Evolutionary conservation across 2,797 vertebrate species (phyloP), one percentile per base, ranked within the genome.

Genomic region (Sebastes jordani): DNA sequence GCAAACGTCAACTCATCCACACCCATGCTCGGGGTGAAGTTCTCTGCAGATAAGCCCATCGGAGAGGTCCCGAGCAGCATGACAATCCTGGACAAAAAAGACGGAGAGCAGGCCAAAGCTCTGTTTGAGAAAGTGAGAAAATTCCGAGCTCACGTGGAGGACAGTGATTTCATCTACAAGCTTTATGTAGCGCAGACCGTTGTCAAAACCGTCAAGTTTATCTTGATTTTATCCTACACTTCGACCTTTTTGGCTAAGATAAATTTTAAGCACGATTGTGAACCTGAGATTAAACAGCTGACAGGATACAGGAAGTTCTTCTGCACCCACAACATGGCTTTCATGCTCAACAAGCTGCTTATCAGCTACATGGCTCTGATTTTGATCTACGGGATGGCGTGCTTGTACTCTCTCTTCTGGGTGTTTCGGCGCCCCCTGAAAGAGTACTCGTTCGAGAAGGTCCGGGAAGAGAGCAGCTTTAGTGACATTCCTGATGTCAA

Each of bases 401-500:
- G 99, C 91, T 91, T 99, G 68, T 99, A 99, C 88, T 98, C 99
- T 0, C 97, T 99, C 36, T 99, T 98, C 91, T 99, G 99, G 99
- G 94, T 99, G 23, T 99, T 99, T 85, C 95, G 98, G 42, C 96
- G 98, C 74, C 97, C 99, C 9, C 91, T 99, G 23, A 99, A 99
- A 88, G 98, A 99, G 89, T 99, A 99, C 65, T 99, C 99, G 0
- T 99, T 99, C 55, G 98, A 99, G 86, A 99, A 99, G 81, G 98
- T 99, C 77, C 90, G 99, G 67, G 98, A 99, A 76, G 98, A 99
- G 93, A 99, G 98, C 86, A 99, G 97, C 92, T 99, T 99, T 79
- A 99, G 98, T 18, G 98, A 99, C 92, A 99, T 99, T 93, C 99
- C 99, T 0, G 99, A 99, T 67, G 98, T 99, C 71, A 99, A 99